phyloP scores from a whole-genome alignment of 2,888 invertebrate species.

The Amphiduros pacificus region DNA sequence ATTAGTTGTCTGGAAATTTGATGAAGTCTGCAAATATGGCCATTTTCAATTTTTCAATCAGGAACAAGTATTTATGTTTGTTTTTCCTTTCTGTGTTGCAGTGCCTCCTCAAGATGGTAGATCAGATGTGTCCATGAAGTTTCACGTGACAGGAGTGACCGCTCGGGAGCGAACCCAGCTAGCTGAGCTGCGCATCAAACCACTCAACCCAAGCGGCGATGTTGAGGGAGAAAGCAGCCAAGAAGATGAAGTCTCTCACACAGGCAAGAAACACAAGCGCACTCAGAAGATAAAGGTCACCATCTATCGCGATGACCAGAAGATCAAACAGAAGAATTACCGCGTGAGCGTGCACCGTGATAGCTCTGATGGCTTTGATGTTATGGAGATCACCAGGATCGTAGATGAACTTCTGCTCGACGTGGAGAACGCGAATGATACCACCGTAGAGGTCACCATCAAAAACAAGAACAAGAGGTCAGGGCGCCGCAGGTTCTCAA shows the following conservation, averaged over 20 bases:
- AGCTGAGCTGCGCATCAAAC: conserved; percentile 41
- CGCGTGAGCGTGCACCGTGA: conserved; percentile 1
- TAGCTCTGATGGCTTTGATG: conserved; percentile 7
- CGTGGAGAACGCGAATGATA: conserved; percentile 4
- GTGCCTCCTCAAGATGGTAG: neutral
- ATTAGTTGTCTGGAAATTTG: too few relatives aligned
- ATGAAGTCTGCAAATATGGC: too few relatives aligned
- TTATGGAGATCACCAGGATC: conserved; percentile 17
- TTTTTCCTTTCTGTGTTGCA: too few relatives aligned
- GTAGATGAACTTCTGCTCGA: too few relatives aligned
- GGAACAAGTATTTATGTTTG: too few relatives aligned
- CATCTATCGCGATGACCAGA: neutral
- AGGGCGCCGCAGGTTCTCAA: neutral
- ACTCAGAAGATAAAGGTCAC: conserved; percentile 2
- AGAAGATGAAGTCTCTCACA: too few relatives aligned
- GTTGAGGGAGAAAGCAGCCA: conserved; percentile 11
- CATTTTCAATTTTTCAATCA: too few relatives aligned
- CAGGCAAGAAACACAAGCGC: too few relatives aligned
- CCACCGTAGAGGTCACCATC: neutral
- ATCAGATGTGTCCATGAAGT: conserved; percentile 14
- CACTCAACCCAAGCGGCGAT: conserved; percentile 16
- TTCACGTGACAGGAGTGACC: conserved; percentile 36
- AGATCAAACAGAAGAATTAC: conserved; percentile 18
- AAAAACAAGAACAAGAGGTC: neutral
- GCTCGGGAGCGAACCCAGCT: conserved; percentile 35